These are phyloP conservation scores for Hexactinellida sp. DNA, from an alignment of 37 sponge, comb jelly and placozoan species.

Conservation along the genomic window DNA sequence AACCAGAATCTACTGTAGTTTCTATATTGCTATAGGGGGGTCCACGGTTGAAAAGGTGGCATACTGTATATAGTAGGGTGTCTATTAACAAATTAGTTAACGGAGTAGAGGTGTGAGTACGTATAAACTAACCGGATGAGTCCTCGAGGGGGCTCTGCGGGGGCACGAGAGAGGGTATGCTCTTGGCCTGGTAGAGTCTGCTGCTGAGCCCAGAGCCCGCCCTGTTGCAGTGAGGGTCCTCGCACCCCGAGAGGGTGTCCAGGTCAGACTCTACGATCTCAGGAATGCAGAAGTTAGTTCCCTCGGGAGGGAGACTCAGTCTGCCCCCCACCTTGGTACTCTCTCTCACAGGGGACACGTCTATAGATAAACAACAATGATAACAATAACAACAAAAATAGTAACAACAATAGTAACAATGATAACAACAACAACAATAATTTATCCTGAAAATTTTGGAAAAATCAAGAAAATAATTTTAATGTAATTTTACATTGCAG, in stretches of 20 bases:
- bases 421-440: too few species aligned
- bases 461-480: too few species aligned
- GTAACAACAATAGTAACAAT: too few species aligned
- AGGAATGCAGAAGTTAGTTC: not conserved
- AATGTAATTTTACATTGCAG: too few species aligned
- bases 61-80: too few species aligned
- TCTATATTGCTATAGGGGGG: too few species aligned
- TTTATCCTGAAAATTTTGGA: too few species aligned
- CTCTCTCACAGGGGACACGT: not conserved
- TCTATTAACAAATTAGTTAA: too few species aligned
- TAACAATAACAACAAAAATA: too few species aligned
- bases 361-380: not conserved
- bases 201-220: not conserved
- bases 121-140: not conserved
- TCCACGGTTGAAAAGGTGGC: too few species aligned
- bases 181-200: not conserved
- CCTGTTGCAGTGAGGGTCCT: not conserved
- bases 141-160: not conserved
- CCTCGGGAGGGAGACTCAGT: not conserved
- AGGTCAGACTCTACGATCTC: not conserved
- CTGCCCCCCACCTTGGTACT: not conserved
- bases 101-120: not conserved
- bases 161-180: not conserved
- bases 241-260: not conserved
- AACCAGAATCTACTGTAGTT: too few species aligned